phyloP scores from a whole-genome alignment of 2,113 vertebrate species.

The Sapayoa aenigma region DNA sequence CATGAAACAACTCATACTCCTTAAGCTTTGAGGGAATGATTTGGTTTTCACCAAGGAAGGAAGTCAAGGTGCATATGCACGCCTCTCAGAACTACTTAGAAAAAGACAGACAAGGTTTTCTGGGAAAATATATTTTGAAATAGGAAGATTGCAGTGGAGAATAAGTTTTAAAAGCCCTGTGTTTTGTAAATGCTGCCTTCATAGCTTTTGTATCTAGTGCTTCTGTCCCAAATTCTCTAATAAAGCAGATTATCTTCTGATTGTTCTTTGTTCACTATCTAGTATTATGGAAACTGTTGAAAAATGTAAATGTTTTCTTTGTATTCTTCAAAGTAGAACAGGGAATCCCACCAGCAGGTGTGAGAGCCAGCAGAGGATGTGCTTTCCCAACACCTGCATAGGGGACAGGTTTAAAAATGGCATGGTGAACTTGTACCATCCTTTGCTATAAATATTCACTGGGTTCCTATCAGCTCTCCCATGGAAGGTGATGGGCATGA shows the following conservation, averaged over 20 bases:
- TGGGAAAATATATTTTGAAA: background rate
- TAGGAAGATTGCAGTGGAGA: background rate
- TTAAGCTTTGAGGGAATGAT: background rate
- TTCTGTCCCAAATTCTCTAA: background rate
- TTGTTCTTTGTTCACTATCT: background rate
- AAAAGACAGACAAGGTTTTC: background rate
- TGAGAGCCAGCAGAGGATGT: background rate
- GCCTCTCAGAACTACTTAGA: background rate
- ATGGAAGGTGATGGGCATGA: background rate
- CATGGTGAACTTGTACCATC: background rate
- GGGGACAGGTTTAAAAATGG: background rate
- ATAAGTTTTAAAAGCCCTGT: background rate
- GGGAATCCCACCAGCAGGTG: background rate
- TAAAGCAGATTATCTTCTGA: background rate
- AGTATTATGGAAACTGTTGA: background rate
- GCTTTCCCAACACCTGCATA: rapidly evolving
- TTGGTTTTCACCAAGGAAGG: background rate
- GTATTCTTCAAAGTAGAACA: background rate
- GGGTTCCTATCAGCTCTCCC: background rate
- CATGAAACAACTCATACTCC: background rate
- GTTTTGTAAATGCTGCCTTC: background rate
- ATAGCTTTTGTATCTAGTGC: background rate
- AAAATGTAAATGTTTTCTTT: background rate
- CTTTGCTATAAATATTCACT: background rate
- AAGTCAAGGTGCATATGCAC: background rate